These are phyloP conservation scores for Poecilia picta DNA, from an alignment of 2,797 vertebrate genomes.

Conservation along the genomic window DNA sequence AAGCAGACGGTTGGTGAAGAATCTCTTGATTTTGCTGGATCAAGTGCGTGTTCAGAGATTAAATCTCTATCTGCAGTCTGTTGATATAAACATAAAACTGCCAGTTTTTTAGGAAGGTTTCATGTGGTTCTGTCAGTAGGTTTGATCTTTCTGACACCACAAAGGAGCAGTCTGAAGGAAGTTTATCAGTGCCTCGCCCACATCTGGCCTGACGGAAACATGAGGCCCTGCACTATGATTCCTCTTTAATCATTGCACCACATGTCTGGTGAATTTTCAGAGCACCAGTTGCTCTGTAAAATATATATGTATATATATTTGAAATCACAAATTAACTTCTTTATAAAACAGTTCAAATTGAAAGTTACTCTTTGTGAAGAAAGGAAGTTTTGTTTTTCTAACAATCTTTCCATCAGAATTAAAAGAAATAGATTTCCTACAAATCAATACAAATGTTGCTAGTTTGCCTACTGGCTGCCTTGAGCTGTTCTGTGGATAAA, in stretches of 20 bases:
- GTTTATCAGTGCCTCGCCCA: slow-evolving; percentile 4
- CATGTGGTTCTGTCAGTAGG: not conserved
- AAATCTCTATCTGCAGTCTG: not conserved
- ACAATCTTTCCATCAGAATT: not conserved
- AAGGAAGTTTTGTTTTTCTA: not conserved
- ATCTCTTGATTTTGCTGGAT: not conserved
- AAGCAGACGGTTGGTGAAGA: not conserved
- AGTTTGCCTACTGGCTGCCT: not conserved
- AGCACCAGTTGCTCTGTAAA: not conserved
- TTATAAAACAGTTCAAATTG: not conserved
- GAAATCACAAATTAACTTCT: not conserved
- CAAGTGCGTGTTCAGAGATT: not conserved
- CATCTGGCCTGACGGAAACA: not conserved
- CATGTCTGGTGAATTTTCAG: not conserved
- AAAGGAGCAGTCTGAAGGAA: slow-evolving; percentile 1
- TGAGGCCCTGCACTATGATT: not conserved
- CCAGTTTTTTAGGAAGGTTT: not conserved
- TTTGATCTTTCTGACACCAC: slow-evolving; percentile 9
- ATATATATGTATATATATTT: not conserved
- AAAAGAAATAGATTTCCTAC: not conserved
- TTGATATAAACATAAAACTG: not conserved
- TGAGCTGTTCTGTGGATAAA: not conserved
- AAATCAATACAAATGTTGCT: not conserved
- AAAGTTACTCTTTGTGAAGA: not conserved
- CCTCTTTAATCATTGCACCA: slow-evolving; percentile 8